Evolutionary conservation across 2,113 vertebrate genomes (phyloP).

Genomic region (Dicentrarchus labrax): DNA sequence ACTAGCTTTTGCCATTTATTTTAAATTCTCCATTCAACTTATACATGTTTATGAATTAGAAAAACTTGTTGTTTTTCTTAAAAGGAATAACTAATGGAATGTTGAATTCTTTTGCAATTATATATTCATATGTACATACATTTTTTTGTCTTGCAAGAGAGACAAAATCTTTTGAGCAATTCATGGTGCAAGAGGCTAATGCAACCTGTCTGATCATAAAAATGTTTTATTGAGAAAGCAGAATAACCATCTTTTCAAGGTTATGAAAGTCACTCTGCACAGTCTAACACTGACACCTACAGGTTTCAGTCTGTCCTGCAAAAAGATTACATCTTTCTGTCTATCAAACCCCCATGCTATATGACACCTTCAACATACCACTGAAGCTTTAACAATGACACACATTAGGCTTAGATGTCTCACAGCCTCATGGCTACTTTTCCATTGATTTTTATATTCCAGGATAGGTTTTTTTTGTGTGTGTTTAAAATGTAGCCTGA

Average conservation of each 20-base stretch:
- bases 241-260: slow-evolving; percentile 54
- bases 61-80: not conserved
- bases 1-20: not conserved
- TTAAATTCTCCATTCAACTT: not conserved
- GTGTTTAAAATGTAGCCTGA: not conserved
- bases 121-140: not conserved
- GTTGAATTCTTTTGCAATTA: not conserved
- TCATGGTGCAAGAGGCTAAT: slow-evolving; percentile 35
- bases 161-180: slow-evolving; percentile 20
- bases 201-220: slow-evolving; percentile 57
- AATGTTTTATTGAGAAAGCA: slow-evolving; percentile 35
- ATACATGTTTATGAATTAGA: not conserved
- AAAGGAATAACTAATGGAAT: not conserved
- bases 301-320: slow-evolving; percentile 56
- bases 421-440: not conserved
- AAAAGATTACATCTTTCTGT: not conserved
- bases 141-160: slow-evolving; percentile 3
- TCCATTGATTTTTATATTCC: not conserved
- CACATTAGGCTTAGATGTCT: not conserved
- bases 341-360: not conserved
- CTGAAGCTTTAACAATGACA: slow-evolving; percentile 8
- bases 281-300: slow-evolving; percentile 79
- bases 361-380: not conserved
- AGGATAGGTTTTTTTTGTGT: not conserved
- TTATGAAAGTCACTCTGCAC: slow-evolving; percentile 49